Evolutionary conservation across 2,888 invertebrate genomes (phyloP), one percentile per base, ranked within the genome.

Genomic region (Syrphus vitripennis): DNA sequence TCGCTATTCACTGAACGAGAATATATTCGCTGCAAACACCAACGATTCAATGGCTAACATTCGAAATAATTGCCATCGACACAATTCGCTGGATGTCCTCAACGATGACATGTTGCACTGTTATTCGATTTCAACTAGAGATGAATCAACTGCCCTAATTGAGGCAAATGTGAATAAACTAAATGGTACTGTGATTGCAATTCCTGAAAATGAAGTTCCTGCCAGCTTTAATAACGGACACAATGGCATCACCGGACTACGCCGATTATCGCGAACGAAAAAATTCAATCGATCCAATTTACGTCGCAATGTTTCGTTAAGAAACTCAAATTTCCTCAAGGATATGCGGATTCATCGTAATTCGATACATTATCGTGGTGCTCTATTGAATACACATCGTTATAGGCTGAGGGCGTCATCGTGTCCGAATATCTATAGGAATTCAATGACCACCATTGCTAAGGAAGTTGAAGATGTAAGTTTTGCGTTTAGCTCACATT

Each of bases 361-460:
- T 90, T 97, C 97, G 0, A 95, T 97, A 87, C 96, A 97, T 91
- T 97, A 97, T 91, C 95, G 97, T 59, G 97, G 97, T 53, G 97
- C 97, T 5, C 96, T 97, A 93, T 92, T 97, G 76, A 97, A 96
- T 91, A 95, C 96, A 76, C 95, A 96, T 89, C 95, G 96, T 87
- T 97, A 97, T 91, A 94, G 95, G 72, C 92, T 97, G 80, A 94
- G 96, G 86, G 97, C 98, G 1, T 97, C 97, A 3, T 98, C 98
- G 55, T 98, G 98, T 91, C 98, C 98, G 0, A 96, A 98, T 92
- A 97, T 98, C 89, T 97, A 95, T 90, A 94, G 96, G 89, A 97
- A 97, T 90, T 97, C 97, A n/a, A 97, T 97, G 96, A 96, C 96
- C 61, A 96, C 97, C 3, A 94, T 97, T 69, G 95, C 95, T 61